These are phyloP conservation scores for Hemistola chrysoprasaria DNA, from an alignment of 2,888 invertebrate genomes.

Conservation along the genomic window DNA sequence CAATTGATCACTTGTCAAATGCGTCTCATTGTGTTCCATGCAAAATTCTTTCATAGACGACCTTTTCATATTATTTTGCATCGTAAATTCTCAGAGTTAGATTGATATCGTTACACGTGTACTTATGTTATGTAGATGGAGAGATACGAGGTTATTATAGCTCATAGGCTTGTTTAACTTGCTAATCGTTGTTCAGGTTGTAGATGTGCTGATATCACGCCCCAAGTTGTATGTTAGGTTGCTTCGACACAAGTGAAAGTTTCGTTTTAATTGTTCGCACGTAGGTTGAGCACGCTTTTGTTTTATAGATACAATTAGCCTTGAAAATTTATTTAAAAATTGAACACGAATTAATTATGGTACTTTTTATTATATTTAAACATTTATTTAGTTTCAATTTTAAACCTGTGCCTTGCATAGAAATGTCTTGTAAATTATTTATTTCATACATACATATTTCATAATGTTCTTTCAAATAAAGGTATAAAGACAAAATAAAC, in stretches of 20 bases:
- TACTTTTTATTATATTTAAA: too few species aligned
- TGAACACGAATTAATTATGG: too few species aligned
- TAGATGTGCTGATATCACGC: conserved; percentile 62
- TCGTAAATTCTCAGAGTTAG: conserved; percentile 53
- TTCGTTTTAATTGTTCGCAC: conserved; percentile 11
- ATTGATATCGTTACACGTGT: conserved; percentile 61
- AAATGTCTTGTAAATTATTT: too few species aligned
- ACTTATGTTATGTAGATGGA: conserved; percentile 26
- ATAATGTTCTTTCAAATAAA: too few species aligned
- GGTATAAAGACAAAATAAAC: too few species aligned
- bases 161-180: conserved; percentile 69
- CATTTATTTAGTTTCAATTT: too few species aligned
- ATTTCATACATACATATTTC: too few species aligned
- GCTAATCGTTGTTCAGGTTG: conserved; percentile 67
- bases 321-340: too few species aligned
- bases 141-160: conserved; percentile 32
- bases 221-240: conserved; percentile 38
- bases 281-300: background rate
- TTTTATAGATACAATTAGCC: too few species aligned
- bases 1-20: conserved; percentile 76
- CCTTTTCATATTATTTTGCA: conserved; percentile 50
- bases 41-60: conserved; percentile 34
- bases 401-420: too few species aligned
- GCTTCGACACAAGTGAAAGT: too few species aligned
- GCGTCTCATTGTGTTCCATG: conserved; percentile 43